Evolutionary conservation across 92 coral and sea anemone genomes (phyloP), one percentile per base, ranked within the genome.

Genomic region (Pocillopora grandis): DNA sequence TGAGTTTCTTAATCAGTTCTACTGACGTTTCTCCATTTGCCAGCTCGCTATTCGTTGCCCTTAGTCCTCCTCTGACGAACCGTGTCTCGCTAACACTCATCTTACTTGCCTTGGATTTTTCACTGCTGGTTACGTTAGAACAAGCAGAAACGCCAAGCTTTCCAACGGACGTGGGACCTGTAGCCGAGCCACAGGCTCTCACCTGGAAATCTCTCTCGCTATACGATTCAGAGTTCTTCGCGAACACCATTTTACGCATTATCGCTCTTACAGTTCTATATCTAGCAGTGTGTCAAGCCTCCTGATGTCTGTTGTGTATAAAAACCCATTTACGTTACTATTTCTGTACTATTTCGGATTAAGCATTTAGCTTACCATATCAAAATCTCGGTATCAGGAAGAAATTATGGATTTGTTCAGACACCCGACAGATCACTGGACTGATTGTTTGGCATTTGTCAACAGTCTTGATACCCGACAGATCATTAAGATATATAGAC

Each of bases 151-250:
- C 17, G 27, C 72, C 55, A 12, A 35, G 16, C 11, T 66, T 70
- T 1, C 31, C 66, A 18, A 70, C 76, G 11, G 62, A 15, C 9
- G 55, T 58, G 16, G 72, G 23, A 5, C 76, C 82, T n/a, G 88
- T 84, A 5, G 83, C 33, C 14, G 87, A 77, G 23, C 27, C 60
- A 31, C 90, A 87, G 72, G 83, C 82, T 61, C 82, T 82, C 18
- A 74, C 84, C 10, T 87, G 77, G 33, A 87, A 69, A 14, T 83
- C 87, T 55, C 72, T 58, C 9, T 68, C 72, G 36, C 49, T 68
- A 19, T 14, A 68, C 12, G 72, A 68, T 33, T 68, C 17, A 5
- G 72, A 72, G 36, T 33, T 73, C 27, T 59, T 20, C 9, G 84
- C 74, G 60, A 86, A 86, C 12, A 86, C 33, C 67, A 79, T 27